Conservation (phyloP, 35 echinoderm and acorn worm genomes). For the Hemicentrotus pulcherrimus region DNA sequence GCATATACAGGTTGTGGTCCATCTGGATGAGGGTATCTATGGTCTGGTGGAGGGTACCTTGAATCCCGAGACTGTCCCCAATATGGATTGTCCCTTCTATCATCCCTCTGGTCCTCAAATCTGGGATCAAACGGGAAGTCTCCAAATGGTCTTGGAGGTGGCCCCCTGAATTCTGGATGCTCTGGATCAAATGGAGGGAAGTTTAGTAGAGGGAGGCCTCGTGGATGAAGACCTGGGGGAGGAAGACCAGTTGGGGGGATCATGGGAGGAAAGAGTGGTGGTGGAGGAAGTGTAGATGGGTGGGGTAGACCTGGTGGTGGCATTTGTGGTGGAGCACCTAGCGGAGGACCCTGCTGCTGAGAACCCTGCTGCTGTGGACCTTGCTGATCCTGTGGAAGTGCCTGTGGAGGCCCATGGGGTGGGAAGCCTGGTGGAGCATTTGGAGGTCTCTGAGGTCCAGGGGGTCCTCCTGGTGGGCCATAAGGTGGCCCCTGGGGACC, state of each 20-base stretch:
- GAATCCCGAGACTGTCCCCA: neutral
- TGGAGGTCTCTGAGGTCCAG: neutral
- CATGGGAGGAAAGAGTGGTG: neutral
- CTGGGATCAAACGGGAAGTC: constrained; percentile 1
- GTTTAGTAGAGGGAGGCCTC: neutral
- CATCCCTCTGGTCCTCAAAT: constrained; percentile 22
- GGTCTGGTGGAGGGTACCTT: neutral
- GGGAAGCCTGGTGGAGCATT: constrained; percentile 21
- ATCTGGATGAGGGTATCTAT: neutral
- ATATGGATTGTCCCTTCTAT: constrained; percentile 7
- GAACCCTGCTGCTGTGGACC: neutral
- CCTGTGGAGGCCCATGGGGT: neutral
- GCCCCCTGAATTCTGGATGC: constrained; percentile 48
- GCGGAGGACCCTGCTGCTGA: neutral
- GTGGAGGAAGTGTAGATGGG: constrained; percentile 20
- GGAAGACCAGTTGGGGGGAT: constrained; percentile 14
- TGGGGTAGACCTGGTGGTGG: neutral
- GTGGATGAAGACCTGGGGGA: neutral
- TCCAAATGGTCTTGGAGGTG: neutral
- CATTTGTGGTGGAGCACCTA: neutral
- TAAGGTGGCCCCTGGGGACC: neutral
- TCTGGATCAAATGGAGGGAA: constrained; percentile 48
- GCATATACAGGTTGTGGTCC: constrained; percentile 12
- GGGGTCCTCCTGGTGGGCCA: neutral
- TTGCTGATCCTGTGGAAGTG: neutral